Percentiles rank a stretch among this genome's conserved stretches.
These are phyloP conservation scores for Chlorops oryzae DNA, from an alignment of 1,140 invertebrate genomes.

Conservation along the genomic window DNA sequence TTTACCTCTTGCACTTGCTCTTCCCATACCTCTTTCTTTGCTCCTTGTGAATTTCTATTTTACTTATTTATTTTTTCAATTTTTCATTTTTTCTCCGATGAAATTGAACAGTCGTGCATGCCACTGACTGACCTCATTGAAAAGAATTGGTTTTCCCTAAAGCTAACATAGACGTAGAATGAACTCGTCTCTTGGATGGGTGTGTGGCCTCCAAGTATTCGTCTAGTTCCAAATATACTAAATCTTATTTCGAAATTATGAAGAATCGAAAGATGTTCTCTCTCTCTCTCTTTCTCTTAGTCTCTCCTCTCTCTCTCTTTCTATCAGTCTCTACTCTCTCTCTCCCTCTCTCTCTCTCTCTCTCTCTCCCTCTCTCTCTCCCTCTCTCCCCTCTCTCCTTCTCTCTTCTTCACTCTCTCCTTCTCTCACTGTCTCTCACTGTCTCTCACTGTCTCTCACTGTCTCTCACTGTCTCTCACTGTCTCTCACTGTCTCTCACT, in stretches of 20 bases:
- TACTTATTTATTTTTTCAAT: too few species aligned
- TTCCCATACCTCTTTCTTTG: too few species aligned
- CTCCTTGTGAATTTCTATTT: too few species aligned
- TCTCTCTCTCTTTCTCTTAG: background rate
- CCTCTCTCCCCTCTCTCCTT: background rate
- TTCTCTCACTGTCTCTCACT: background rate
- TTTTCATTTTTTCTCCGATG: too few species aligned
- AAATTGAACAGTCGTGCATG: too few species aligned
- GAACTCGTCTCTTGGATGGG: background rate
- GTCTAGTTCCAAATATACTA: background rate
- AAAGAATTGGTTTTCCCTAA: background rate
- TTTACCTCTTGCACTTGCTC: too few species aligned
- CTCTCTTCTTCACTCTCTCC: background rate
- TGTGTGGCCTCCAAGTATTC: background rate
- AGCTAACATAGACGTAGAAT: background rate
- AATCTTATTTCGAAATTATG: background rate
- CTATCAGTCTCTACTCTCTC: background rate
- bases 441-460: background rate
- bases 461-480: background rate
- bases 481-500: background rate
- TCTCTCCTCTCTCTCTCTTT: background rate
- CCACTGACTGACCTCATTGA: too few species aligned
- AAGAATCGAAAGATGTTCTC: background rate
- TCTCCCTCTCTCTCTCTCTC: background rate
- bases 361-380: background rate